Percentiles rank a stretch among this genome's conserved stretches.
Conservation (phyloP, 2,797 vertebrate species). For the Schizopygopsis malacanthus region DNA sequence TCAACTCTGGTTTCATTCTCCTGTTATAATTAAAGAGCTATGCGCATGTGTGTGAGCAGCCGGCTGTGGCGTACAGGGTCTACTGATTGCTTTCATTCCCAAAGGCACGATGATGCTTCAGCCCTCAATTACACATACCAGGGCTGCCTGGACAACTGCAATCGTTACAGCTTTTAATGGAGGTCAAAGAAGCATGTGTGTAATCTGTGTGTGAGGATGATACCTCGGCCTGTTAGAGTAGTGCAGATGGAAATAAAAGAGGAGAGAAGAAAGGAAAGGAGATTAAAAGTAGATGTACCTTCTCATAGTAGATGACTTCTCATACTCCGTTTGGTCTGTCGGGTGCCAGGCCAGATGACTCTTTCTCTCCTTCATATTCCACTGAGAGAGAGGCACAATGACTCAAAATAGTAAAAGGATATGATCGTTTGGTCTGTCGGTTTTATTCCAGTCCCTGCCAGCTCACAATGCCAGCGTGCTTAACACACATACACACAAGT, state of each 20-base stretch:
- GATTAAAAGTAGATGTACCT: conserved; percentile 69
- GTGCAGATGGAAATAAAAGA: neutral
- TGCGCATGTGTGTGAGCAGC: conserved; percentile 37
- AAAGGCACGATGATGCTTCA: conserved; percentile 37
- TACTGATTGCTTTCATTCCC: conserved; percentile 57
- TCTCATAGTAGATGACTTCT: conserved; percentile 87
- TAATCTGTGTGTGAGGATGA: conserved; percentile 35
- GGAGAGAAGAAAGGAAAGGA: neutral
- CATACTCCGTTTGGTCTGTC: conserved; percentile 82
- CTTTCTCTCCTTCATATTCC: conserved; percentile 84
- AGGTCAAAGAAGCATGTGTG: conserved; percentile 38
- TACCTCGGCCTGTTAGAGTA: conserved; percentile 29
- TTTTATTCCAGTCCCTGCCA: conserved; percentile 16
- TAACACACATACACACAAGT: conserved; percentile 30
- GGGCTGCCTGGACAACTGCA: conserved; percentile 46
- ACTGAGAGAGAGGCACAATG: conserved; percentile 44
- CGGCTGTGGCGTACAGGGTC: conserved; percentile 22
- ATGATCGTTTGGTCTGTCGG: too few species aligned
- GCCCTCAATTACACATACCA: conserved; percentile 46
- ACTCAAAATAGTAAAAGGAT: neutral
- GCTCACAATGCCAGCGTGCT: conserved; percentile 10
- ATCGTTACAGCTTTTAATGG: conserved; percentile 46
- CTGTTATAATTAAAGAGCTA: conserved; percentile 43
- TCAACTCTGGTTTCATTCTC: conserved; percentile 37
- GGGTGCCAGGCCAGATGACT: conserved; percentile 87